A percentile compares a stretch with the other conserved stretches of the same genome.
Evolutionary conservation across 1,140 invertebrate genomes (phyloP).

Genomic region (Ceratina calcarata): DNA sequence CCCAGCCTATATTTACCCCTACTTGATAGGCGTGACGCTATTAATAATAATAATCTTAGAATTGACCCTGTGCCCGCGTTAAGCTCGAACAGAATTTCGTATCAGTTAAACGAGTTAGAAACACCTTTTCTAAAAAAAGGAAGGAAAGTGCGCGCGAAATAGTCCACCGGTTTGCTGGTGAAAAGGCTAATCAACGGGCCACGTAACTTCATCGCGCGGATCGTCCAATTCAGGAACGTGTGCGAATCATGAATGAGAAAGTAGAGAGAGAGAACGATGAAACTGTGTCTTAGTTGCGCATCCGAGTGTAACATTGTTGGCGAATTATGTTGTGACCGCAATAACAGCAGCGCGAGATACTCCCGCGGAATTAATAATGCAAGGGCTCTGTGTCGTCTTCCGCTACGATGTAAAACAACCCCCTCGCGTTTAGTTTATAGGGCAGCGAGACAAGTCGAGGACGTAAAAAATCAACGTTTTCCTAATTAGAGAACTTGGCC

Average conservation of each 20-base stretch:
- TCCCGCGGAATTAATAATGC: conserved; percentile 56
- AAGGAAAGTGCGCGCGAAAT: not conserved
- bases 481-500: too few species aligned
- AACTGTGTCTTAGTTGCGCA: conserved; percentile 6
- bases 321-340: conserved; percentile 41
- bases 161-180: not conserved
- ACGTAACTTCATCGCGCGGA: not conserved
- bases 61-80: too few species aligned
- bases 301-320: conserved; percentile 23
- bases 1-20: not conserved
- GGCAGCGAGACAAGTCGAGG: too few species aligned
- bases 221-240: not conserved
- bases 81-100: too few species aligned
- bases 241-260: not conserved
- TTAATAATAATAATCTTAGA: not conserved
- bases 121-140: not conserved
- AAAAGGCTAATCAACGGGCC: not conserved
- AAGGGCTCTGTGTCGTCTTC: too few species aligned
- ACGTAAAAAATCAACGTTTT: too few species aligned
- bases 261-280: not conserved
- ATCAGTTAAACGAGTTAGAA: too few species aligned
- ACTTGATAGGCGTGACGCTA: not conserved
- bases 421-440: too few species aligned
- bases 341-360: conserved; percentile 20
- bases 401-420: too few species aligned